A percentile compares a stretch with the other conserved stretches of the same genome.
Evolutionary conservation across 2,797 vertebrate species (phyloP).

Genomic region (Chelidonichthys spinosus): DNA sequence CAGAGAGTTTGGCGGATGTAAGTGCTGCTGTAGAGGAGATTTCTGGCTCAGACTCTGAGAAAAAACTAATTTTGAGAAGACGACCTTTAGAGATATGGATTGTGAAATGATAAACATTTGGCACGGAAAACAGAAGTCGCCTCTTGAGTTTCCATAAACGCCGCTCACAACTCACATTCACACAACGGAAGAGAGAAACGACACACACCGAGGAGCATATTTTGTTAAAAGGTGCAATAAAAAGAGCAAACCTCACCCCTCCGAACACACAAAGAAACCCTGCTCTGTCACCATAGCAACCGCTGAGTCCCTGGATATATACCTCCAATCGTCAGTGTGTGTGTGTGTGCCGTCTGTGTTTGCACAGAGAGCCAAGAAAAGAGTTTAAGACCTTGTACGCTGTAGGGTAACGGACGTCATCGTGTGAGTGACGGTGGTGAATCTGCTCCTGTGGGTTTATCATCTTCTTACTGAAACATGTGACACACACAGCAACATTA

Average conservation of each 20-base stretch:
- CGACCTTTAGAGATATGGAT: no score
- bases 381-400: neutral
- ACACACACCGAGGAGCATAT: neutral
- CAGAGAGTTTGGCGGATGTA: no score
- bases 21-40: no score
- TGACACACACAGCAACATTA: no score
- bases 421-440: neutral
- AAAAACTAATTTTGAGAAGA: no score
- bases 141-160: neutral
- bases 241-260: conserved; percentile 10
- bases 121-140: no score
- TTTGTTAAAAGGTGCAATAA: neutral
- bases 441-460: neutral
- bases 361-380: neutral
- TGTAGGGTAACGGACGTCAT: neutral
- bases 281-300: conserved; percentile 53
- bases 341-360: neutral
- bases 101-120: no score
- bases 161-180: neutral
- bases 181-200: neutral
- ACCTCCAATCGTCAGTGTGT: neutral
- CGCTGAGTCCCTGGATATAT: conserved; percentile 7
- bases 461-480: neutral
- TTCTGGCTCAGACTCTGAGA: no score
- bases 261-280: conserved; percentile 15